Evolutionary conservation across 2,888 invertebrate species (phyloP).

Genomic region (Rhabditophanes sp.): DNA sequence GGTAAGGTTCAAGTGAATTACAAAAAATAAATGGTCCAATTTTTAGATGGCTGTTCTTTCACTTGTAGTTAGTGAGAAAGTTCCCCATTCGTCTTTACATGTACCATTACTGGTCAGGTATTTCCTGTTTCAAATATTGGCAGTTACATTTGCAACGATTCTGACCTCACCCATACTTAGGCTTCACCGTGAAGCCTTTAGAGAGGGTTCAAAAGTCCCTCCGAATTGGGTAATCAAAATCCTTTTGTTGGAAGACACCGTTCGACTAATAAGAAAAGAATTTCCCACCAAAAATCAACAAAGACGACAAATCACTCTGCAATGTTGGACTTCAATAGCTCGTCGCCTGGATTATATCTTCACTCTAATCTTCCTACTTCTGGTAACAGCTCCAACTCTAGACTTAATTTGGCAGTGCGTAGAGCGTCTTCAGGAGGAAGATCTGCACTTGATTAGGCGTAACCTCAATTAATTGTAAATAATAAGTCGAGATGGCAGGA

Average conservation of each 20-base stretch:
- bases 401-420: constrained; percentile 13
- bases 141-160: constrained; percentile 27
- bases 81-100: constrained; percentile 29
- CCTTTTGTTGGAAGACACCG: background rate
- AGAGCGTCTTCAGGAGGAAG: no score
- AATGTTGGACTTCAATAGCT: constrained; percentile 9
- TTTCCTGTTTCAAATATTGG: constrained; percentile 28
- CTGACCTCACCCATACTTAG: constrained; percentile 25
- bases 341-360: constrained; percentile 22
- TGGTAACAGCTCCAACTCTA: constrained; percentile 19
- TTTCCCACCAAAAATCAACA: no score
- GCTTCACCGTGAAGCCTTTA: constrained; percentile 11
- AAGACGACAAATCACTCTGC: constrained; percentile 1
- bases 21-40: no score
- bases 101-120: constrained; percentile 29
- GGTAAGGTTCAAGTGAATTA: no score
- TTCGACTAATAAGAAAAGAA: no score
- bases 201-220: background rate
- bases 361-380: constrained; percentile 15
- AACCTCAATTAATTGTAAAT: no score
- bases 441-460: no score
- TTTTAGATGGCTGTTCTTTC: constrained; percentile 31
- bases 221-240: constrained; percentile 2
- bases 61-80: constrained; percentile 31
- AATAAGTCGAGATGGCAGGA: no score